phyloP scores from a whole-genome alignment of 2,797 vertebrate genomes.

The Pagetopsis macropterus region DNA sequence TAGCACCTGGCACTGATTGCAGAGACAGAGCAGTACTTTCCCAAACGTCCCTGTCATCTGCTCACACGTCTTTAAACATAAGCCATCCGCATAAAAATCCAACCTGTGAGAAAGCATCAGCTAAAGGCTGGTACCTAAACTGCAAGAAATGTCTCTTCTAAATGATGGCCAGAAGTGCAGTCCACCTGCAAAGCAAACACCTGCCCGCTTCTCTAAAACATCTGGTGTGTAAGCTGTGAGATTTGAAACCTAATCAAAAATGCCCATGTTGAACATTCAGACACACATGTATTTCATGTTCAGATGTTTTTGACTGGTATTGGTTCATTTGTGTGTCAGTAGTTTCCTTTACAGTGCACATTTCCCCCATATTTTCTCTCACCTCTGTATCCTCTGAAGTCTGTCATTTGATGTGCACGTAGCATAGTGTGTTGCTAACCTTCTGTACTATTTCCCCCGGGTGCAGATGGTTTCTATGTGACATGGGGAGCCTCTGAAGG shows the following conservation, averaged over 20 bases:
- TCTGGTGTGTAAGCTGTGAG: not conserved
- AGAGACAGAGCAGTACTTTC: constrained; percentile 1
- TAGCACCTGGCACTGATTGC: not conserved
- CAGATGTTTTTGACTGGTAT: not conserved
- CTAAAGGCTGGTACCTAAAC: not conserved
- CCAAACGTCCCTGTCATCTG: not conserved
- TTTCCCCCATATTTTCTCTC: not conserved
- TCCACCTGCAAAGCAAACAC: constrained; percentile 11
- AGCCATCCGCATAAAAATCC: not conserved
- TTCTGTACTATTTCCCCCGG: constrained; percentile 17
- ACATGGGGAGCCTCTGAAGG: constrained; percentile 90
- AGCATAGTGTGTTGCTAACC: constrained; percentile 2
- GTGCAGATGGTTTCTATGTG: constrained; percentile 91
- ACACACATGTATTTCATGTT: not conserved
- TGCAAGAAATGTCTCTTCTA: not conserved
- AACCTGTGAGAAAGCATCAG: not conserved
- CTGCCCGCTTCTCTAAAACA: constrained; percentile 4
- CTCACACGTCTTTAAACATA: not conserved
- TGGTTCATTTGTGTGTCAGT: not conserved
- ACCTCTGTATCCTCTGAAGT: not conserved
- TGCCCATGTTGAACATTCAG: not conserved
- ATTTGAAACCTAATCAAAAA: not conserved
- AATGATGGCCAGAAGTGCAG: not conserved
- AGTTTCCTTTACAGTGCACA: not conserved
- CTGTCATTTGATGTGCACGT: constrained; percentile 4